Evolutionary conservation across 1,140 invertebrate genomes (phyloP), one percentile per base, ranked within the genome.

Genomic region (Brachionus sp.): DNA sequence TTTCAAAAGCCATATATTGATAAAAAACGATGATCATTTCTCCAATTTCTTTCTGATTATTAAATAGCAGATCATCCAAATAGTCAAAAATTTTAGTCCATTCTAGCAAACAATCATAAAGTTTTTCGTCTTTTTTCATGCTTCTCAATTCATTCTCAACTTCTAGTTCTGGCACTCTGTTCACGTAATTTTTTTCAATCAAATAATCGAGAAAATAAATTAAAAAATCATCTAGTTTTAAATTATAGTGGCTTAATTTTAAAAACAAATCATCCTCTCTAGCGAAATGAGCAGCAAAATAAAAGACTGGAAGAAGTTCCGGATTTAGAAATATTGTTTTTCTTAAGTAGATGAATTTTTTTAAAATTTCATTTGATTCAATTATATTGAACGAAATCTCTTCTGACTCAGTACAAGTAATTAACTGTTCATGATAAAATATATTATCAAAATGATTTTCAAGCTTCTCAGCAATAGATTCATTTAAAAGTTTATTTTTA

Each of bases 371-470:
- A 3, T 6, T 13, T 2, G 66, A 70, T 7, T 70, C 33, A 37
- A 37, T n/a, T 4, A 70, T 1, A 16, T 0, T 70, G n/a, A 70
- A 70, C 0, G 66, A 35, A 37, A 70, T 6, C 2, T 70, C 13
- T 2, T 70, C 66, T 23, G 66, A 70, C 16, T 70, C 66, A 37
- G 13, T 37, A 29, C 66, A 70, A 16, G 66, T 70, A 16, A 70
- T 70, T 7, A 70, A 12, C 7, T 16, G 6, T 37, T 70, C 33
- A 37, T 70, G 29, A 7, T 16, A 70, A 35, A 16, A 70, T 13
- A 70, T 29, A 70, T 70, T 70, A 29, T 70, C 66, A 70, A 70
- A 70, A 70, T 35, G 35, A 1, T 70, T 33, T n/a, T 70, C 66
- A 37, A 70, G 35, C 7, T 70, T 70, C 10, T 70, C 66, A 19